Conservation (phyloP, 2,888 invertebrate genomes). For the Pterobdella sp. region DNA sequence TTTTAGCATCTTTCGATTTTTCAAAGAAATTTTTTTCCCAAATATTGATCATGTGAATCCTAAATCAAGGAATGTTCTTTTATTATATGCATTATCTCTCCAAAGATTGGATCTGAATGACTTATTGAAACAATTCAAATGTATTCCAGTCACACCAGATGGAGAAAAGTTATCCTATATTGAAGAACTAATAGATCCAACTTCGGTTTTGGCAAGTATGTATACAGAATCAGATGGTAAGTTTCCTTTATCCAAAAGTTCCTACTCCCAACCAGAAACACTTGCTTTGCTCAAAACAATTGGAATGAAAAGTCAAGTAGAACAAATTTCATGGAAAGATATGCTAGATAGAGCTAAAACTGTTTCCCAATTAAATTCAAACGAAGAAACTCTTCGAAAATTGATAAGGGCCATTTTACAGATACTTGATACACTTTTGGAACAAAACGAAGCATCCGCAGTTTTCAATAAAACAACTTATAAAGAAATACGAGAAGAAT, state of each 20-base stretch:
- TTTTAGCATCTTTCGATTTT: constrained; percentile 35
- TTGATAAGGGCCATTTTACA: constrained; percentile 23
- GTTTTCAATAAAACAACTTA: constrained; percentile 8
- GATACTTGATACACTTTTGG: constrained; percentile 9
- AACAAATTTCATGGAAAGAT: constrained; percentile 36
- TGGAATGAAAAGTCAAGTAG: constrained; percentile 33
- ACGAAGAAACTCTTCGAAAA: constrained; percentile 13
- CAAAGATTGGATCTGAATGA: constrained; percentile 38
- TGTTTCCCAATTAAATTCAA: constrained; percentile 19
- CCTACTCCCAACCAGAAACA: constrained; percentile 29
- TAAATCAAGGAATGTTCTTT: constrained; percentile 35
- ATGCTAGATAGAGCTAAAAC: constrained; percentile 34
- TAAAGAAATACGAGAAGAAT: constrained; percentile 18
- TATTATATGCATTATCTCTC: constrained; percentile 38
- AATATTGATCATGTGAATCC: constrained; percentile 32
- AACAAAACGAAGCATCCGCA: constrained; percentile 15
- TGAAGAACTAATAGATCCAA: constrained; percentile 40
- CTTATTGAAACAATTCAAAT: constrained; percentile 29
- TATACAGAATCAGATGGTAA: constrained; percentile 39
- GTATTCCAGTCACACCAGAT: constrained; percentile 41
- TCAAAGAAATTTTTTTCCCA: constrained; percentile 38
- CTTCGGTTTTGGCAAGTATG: constrained; percentile 35
- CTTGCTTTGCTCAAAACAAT: constrained; percentile 32
- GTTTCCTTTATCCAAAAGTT: constrained; percentile 38
- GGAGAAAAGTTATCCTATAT: constrained; percentile 37